Evolutionary conservation across 2,888 invertebrate species (phyloP).

Genomic region (Lasioglossum vierecki): DNA sequence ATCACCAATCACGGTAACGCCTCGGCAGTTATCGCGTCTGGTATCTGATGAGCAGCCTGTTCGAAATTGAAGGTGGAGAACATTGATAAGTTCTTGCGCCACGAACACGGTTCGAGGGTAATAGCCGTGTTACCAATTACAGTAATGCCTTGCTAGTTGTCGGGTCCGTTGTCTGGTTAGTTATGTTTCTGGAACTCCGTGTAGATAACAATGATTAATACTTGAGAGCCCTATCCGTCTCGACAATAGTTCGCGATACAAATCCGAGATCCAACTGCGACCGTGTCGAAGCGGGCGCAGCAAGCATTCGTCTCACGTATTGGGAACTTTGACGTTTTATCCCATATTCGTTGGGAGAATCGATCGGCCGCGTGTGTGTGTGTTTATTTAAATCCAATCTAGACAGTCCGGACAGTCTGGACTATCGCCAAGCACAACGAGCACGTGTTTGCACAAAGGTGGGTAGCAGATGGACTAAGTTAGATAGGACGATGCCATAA

Average conservation of each 20-base stretch:
- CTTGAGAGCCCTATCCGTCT: background rate
- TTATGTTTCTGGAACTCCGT: background rate
- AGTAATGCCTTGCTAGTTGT: constrained; percentile 1
- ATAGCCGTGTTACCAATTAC: constrained; percentile 24
- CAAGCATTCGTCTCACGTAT: background rate
- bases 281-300: background rate
- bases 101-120: background rate
- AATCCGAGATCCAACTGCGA: background rate
- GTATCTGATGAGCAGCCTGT: background rate
- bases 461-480: constrained; percentile 10
- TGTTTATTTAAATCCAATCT: constrained; percentile 13
- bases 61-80: constrained; percentile 1
- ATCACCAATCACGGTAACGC: background rate
- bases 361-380: background rate
- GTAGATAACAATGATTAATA: constrained; percentile 8
- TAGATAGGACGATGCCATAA: constrained; percentile 11
- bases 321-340: background rate
- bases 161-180: background rate
- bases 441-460: constrained; percentile 17
- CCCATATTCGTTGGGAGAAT: background rate
- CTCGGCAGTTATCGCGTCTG: background rate
- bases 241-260: background rate
- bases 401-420: constrained; percentile 2
- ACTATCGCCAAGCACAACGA: constrained; percentile 18
- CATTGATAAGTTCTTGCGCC: constrained; percentile 2